phyloP scores from a whole-genome alignment of 2,113 vertebrate genomes.

The Cairina moschata region DNA sequence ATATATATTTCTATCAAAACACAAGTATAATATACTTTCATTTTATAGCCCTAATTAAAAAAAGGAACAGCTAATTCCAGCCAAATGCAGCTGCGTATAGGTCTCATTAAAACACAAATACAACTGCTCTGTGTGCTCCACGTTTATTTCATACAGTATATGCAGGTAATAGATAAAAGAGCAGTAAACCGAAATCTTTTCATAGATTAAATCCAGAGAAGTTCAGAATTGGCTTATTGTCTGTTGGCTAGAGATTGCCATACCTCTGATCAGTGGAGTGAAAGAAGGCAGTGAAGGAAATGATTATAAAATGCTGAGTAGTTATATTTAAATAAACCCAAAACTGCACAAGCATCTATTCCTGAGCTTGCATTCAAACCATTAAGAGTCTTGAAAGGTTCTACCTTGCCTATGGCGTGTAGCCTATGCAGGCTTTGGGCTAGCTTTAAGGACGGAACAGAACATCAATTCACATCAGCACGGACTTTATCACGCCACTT shows the following conservation, averaged over 20 bases:
- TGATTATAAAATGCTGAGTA: slow-evolving; percentile 57
- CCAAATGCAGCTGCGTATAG: slow-evolving; percentile 78
- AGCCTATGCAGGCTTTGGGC: neutral
- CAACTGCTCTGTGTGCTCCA: slow-evolving; percentile 53
- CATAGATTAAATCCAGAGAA: slow-evolving; percentile 60
- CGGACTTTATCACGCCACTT: neutral
- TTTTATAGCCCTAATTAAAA: slow-evolving; percentile 78
- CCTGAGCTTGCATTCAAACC: neutral
- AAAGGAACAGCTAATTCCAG: slow-evolving; percentile 75
- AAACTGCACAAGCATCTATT: neutral
- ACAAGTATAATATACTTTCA: slow-evolving; percentile 74
- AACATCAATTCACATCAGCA: neutral
- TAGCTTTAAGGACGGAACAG: neutral
- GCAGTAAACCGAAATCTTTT: slow-evolving; percentile 25
- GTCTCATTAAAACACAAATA: slow-evolving; percentile 66
- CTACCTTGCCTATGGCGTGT: neutral
- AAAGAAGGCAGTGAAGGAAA: slow-evolving; percentile 32
- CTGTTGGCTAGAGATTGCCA: slow-evolving; percentile 11
- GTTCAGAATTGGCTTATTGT: slow-evolving; percentile 34
- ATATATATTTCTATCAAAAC: slow-evolving; percentile 75
- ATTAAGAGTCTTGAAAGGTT: neutral
- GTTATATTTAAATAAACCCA: slow-evolving; percentile 31
- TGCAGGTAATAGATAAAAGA: slow-evolving; percentile 33
- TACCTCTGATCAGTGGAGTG: neutral
- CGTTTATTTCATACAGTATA: neutral